phyloP scores from a whole-genome alignment of 2,888 invertebrate genomes.

The Cryptocephalus moraei region DNA sequence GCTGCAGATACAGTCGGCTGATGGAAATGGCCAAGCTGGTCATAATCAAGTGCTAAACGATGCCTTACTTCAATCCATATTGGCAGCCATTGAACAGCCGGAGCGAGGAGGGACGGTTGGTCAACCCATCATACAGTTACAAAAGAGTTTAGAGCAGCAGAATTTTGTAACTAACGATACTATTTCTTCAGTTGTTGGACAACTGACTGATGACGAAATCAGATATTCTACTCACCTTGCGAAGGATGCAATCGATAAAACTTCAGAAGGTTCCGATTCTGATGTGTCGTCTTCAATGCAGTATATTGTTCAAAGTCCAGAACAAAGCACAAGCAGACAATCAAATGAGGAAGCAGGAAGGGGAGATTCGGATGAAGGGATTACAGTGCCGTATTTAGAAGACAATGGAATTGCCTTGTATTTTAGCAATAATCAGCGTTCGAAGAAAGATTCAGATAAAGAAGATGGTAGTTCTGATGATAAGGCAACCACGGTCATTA shows the following conservation, averaged over 20 bases:
- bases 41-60: constrained; percentile 72
- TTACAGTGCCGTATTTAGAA: constrained; percentile 37
- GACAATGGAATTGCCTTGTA: constrained; percentile 52
- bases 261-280: constrained; percentile 5
- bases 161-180: constrained; percentile 17
- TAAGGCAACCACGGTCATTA: constrained; percentile 8
- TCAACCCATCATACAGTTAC: constrained; percentile 25
- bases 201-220: constrained; percentile 14
- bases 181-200: constrained; percentile 13
- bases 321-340: neutral
- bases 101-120: constrained; percentile 23
- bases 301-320: constrained; percentile 7
- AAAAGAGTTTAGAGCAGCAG: constrained; percentile 22
- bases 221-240: constrained; percentile 11
- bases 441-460: constrained; percentile 12
- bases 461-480: neutral
- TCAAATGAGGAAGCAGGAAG: constrained; percentile 16
- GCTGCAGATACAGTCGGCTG: constrained; percentile 65
- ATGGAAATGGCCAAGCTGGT: constrained; percentile 46
- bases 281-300: constrained; percentile 9
- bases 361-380: constrained; percentile 22
- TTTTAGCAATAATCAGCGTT: constrained; percentile 34
- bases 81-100: constrained; percentile 74
- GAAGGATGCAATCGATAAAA: constrained; percentile 12
- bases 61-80: constrained; percentile 67